A percentile compares a stretch with the other conserved stretches of the same genome.
Evolutionary conservation across 2,113 vertebrate species (phyloP).

Genomic region (Otolemur garnettii): DNA sequence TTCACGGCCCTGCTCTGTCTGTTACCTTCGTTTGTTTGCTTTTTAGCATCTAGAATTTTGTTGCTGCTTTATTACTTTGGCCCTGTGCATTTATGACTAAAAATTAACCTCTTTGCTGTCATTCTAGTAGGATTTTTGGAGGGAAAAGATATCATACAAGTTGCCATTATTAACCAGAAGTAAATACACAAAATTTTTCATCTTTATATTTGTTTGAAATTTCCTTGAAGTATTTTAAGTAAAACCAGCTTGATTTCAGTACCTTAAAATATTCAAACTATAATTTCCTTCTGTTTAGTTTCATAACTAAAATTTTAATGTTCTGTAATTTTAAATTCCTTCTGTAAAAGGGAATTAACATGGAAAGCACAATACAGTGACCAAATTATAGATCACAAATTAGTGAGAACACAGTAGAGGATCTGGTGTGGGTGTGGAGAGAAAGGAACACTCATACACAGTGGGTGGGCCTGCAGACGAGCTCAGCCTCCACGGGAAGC

Average conservation of each 20-base stretch:
- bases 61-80: background rate
- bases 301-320: slow-evolving; percentile 58
- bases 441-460: no score
- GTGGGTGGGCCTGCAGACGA: no score
- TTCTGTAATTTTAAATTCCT: slow-evolving; percentile 32
- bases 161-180: slow-evolving; percentile 24
- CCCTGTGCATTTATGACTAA: background rate
- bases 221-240: slow-evolving; percentile 29
- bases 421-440: background rate
- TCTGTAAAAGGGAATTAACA: slow-evolving; percentile 32
- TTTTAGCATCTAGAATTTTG: background rate
- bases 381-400: slow-evolving; percentile 7
- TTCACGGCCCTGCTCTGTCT: background rate
- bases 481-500: no score
- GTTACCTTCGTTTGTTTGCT: slow-evolving; percentile 10
- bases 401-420: background rate
- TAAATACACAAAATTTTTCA: slow-evolving; percentile 38
- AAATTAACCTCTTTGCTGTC: background rate
- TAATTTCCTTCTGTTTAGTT: slow-evolving; percentile 37
- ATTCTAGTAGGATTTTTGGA: background rate
- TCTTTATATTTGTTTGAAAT: slow-evolving; percentile 51
- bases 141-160: background rate
- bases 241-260: slow-evolving; percentile 32
- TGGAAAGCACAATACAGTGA: slow-evolving; percentile 20
- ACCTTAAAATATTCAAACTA: slow-evolving; percentile 25